Percentiles rank a stretch among this genome's conserved stretches.
Evolutionary conservation across 2,113 vertebrate species (phyloP).

Genomic region (Podarcis muralis): DNA sequence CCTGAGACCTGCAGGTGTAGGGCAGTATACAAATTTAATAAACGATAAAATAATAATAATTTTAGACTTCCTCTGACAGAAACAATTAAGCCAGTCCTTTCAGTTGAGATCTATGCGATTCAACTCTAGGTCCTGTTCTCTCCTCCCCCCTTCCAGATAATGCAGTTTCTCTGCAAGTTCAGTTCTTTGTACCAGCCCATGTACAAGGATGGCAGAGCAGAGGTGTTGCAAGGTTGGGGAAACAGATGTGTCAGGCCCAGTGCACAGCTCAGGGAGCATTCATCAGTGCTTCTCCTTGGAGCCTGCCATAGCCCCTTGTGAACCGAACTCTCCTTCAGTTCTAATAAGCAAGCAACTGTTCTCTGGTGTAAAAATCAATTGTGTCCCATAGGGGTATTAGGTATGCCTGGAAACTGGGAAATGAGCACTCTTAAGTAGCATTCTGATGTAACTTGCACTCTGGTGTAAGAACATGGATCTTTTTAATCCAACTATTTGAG

Average conservation of each 20-base stretch:
- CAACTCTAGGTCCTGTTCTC: slow-evolving; percentile 28
- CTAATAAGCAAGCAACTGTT: slow-evolving; percentile 40
- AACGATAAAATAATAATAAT: too few relatives aligned
- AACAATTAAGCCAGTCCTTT: slow-evolving; percentile 37
- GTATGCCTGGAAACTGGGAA: slow-evolving; percentile 38
- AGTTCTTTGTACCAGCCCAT: slow-evolving; percentile 36
- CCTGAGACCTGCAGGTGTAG: too few relatives aligned
- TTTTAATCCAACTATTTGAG: slow-evolving; percentile 23
- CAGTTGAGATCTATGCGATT: slow-evolving; percentile 25
- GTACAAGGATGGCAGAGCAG: slow-evolving; percentile 37
- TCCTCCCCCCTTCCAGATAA: neutral
- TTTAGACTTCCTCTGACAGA: slow-evolving; percentile 44
- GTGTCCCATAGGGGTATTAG: slow-evolving; percentile 29
- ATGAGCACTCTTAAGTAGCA: slow-evolving; percentile 17
- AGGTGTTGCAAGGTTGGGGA: slow-evolving; percentile 9
- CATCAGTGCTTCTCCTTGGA: slow-evolving; percentile 31
- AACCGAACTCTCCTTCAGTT: neutral
- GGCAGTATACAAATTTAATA: too few relatives aligned
- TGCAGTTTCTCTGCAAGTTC: slow-evolving; percentile 44
- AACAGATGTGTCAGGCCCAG: slow-evolving; percentile 24
- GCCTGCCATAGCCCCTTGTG: slow-evolving; percentile 14
- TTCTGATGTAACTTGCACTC: slow-evolving; percentile 24
- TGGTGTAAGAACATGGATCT: neutral
- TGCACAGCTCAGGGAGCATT: neutral
- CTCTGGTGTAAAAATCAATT: slow-evolving; percentile 51